Conservation (phyloP, 2,888 invertebrate species). For the Agonum fuliginosum region DNA sequence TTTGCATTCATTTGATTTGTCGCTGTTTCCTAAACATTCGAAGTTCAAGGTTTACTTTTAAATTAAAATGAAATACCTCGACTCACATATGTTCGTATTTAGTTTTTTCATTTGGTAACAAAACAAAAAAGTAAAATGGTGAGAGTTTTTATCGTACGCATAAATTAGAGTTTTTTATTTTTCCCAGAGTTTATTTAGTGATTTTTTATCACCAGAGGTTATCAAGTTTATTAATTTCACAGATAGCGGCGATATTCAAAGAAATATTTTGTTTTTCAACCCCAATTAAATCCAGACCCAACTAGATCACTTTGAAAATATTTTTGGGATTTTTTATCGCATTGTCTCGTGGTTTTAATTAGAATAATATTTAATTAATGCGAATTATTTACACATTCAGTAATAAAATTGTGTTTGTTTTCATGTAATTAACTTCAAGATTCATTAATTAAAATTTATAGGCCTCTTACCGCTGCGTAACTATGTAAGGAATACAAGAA, state of each 20-base stretch:
- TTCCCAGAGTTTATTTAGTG: too few relatives aligned
- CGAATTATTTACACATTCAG: slow-evolving; percentile 10
- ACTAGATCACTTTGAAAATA: slow-evolving; percentile 5
- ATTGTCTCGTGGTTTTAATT: slow-evolving; percentile 4
- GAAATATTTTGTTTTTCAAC: slow-evolving; percentile 1
- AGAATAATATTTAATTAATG: slow-evolving; percentile 34
- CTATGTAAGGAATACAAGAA: slow-evolving; percentile 1
- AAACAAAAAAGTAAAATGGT: too few relatives aligned
- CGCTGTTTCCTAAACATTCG: slow-evolving; percentile 4
- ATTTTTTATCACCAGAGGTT: slow-evolving; percentile 1
- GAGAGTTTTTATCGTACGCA: too few relatives aligned
- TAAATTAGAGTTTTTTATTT: slow-evolving; percentile 12
- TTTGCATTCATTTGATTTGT: slow-evolving; percentile 7
- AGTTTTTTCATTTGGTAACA: too few relatives aligned
- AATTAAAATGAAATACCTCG: slow-evolving; percentile 18
- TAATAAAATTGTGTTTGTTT: slow-evolving; percentile 34
- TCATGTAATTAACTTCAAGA: slow-evolving; percentile 27
- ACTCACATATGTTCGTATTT: slow-evolving; percentile 30
- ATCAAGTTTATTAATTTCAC: slow-evolving; percentile 39
- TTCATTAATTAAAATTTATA: slow-evolving; percentile 44
- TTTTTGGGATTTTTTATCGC: slow-evolving; percentile 31
- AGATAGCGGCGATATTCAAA: slow-evolving; percentile 16
- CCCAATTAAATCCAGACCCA: slow-evolving; percentile 4
- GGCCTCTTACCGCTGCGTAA: slow-evolving; percentile 24
- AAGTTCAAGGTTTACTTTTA: slow-evolving; percentile 29